Evolutionary conservation across 2,797 vertebrate species (phyloP).

Genomic region (Crocodylus rhombifer): DNA sequence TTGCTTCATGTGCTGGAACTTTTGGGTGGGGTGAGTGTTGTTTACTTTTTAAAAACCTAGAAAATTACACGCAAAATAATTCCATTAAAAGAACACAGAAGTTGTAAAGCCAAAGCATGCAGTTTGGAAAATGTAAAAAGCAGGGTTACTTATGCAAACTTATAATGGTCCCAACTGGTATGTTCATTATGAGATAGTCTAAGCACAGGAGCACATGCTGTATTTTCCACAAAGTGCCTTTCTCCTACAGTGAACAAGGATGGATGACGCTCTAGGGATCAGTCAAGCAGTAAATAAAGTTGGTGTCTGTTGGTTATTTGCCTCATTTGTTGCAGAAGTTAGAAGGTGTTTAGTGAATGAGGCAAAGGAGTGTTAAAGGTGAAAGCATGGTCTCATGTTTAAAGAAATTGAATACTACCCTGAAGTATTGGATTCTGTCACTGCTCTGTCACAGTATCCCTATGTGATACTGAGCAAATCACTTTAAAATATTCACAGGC

Average conservation of each 20-base stretch:
- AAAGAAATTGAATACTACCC: not conserved
- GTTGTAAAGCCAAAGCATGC: too few relatives aligned
- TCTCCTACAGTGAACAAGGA: too few relatives aligned
- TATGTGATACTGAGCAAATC: not conserved
- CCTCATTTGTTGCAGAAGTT: not conserved
- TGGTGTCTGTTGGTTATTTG: not conserved
- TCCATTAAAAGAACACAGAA: too few relatives aligned
- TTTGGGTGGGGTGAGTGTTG: not conserved
- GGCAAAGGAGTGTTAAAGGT: not conserved
- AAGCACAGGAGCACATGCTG: too few relatives aligned
- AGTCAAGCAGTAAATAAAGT: not conserved
- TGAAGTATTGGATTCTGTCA: not conserved
- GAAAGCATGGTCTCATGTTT: not conserved
- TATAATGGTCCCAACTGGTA: too few relatives aligned
- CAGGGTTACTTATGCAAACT: too few relatives aligned
- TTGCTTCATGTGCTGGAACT: not conserved
- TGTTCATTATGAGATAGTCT: too few relatives aligned
- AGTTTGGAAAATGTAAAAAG: too few relatives aligned
- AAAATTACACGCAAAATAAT: too few relatives aligned
- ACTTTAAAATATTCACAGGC: not conserved
- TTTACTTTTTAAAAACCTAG: too few relatives aligned
- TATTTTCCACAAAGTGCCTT: too few relatives aligned
- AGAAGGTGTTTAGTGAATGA: not conserved
- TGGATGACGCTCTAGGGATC: too few relatives aligned
- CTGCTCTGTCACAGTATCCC: not conserved